These are phyloP conservation scores for Anomalospiza imberbis DNA, from an alignment of 2,797 vertebrate species.

Conservation along the genomic window DNA sequence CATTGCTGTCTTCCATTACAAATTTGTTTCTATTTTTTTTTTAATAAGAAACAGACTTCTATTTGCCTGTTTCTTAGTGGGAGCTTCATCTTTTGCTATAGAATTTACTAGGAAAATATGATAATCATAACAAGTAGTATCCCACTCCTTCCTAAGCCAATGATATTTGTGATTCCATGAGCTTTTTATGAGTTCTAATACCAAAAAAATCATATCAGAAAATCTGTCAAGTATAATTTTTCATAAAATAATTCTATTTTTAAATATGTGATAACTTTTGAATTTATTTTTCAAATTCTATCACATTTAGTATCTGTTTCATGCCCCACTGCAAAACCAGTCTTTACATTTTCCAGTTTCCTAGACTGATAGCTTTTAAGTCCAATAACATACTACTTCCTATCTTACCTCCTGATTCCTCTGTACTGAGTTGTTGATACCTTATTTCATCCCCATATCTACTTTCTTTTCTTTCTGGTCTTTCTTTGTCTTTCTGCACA, in stretches of 20 bases:
- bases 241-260: background rate
- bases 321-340: background rate
- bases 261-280: background rate
- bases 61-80: background rate
- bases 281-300: background rate
- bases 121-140: background rate
- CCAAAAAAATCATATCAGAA: fast-evolving
- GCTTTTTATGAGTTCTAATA: background rate
- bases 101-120: background rate
- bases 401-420: background rate
- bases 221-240: background rate
- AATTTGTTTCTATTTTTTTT: background rate
- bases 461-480: background rate
- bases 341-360: background rate
- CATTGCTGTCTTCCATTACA: background rate
- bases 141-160: background rate
- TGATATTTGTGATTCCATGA: background rate
- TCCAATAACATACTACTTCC: background rate
- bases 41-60: background rate
- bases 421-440: background rate
- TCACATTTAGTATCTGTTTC: background rate
- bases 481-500: background rate
- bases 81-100: background rate
- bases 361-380: background rate
- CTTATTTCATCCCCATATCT: background rate